Percentiles rank a stretch among this genome's conserved stretches.
phyloP scores from a whole-genome alignment of 2,888 invertebrate genomes.

The Erebia palarica region DNA sequence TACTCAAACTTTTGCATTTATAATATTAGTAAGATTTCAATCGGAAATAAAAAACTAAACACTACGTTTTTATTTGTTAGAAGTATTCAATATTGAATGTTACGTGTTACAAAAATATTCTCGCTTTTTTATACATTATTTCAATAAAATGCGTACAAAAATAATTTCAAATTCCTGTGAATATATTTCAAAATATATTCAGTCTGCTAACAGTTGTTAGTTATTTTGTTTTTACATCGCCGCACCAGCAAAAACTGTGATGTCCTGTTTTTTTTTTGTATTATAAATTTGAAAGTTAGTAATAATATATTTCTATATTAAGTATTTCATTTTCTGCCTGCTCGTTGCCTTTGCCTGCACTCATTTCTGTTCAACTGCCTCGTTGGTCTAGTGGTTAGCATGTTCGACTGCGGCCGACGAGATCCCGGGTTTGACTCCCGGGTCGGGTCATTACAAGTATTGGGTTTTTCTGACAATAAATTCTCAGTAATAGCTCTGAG shows the following conservation, averaged over 20 bases:
- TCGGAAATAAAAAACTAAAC: background rate
- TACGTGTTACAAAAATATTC: background rate
- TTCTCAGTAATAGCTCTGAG: too few species aligned
- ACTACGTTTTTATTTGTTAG: background rate
- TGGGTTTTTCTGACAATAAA: too few species aligned
- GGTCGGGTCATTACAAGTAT: too few species aligned
- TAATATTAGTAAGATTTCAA: too few species aligned
- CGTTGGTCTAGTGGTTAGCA: too few species aligned
- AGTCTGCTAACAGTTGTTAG: conserved; percentile 4
- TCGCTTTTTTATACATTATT: background rate
- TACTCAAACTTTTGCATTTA: too few species aligned
- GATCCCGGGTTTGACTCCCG: too few species aligned
- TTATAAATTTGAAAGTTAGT: background rate
- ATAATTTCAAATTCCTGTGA: conserved; percentile 9
- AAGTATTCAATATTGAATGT: background rate
- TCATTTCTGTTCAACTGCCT: too few species aligned
- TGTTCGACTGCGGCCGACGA: too few species aligned
- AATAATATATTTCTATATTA: too few species aligned
- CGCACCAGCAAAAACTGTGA: conserved; percentile 8
- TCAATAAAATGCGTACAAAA: conserved; percentile 10
- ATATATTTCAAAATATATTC: conserved; percentile 5
- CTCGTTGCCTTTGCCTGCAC: too few species aligned
- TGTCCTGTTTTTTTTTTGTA: conserved; percentile 8
- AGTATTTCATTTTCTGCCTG: too few species aligned
- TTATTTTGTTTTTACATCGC: conserved; percentile 14